phyloP scores from a whole-genome alignment of 2,888 invertebrate species.

The Melanargia galathea region DNA sequence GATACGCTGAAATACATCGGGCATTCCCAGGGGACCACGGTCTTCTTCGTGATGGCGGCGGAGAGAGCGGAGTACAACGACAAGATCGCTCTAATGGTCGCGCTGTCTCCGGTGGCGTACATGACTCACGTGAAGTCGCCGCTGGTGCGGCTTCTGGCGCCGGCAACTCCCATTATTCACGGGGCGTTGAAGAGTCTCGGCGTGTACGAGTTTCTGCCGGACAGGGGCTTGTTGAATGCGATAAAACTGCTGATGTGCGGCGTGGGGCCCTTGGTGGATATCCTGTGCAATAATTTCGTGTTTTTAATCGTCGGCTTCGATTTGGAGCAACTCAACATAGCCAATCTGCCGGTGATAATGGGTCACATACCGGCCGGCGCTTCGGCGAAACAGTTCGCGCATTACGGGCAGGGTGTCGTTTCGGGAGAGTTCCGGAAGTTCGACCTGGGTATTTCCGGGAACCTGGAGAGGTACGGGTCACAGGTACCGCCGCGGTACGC shows the following conservation, averaged over 20 bases:
- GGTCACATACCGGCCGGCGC: slow-evolving; percentile 81
- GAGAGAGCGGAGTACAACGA: slow-evolving; percentile 79
- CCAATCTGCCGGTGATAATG: slow-evolving; percentile 79
- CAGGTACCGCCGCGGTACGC: slow-evolving; percentile 57
- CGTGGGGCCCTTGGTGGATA: slow-evolving; percentile 63
- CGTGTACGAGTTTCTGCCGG: slow-evolving; percentile 85
- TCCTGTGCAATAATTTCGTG: slow-evolving; percentile 82
- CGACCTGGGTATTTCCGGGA: slow-evolving; percentile 58
- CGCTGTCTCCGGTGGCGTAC: slow-evolving; percentile 83
- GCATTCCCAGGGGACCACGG: slow-evolving; percentile 86
- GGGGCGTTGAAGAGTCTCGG: slow-evolving; percentile 67
- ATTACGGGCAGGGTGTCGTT: slow-evolving; percentile 77
- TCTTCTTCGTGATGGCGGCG: slow-evolving; percentile 82
- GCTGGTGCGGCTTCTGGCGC: slow-evolving; percentile 55
- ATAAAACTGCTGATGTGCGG: slow-evolving; percentile 73
- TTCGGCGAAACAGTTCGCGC: slow-evolving; percentile 75
- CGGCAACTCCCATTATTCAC: slow-evolving; percentile 51
- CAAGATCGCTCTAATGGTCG: slow-evolving; percentile 79
- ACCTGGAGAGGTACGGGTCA: slow-evolving; percentile 55
- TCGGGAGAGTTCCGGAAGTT: slow-evolving; percentile 59
- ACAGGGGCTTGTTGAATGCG: slow-evolving; percentile 68
- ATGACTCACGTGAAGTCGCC: slow-evolving; percentile 67
- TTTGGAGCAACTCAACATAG: slow-evolving; percentile 80
- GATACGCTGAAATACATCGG: slow-evolving; percentile 85
- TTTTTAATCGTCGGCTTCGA: slow-evolving; percentile 84